These are phyloP conservation scores for Tauraco hartlaubi DNA, from an alignment of 2,797 vertebrate species.

Conservation along the genomic window DNA sequence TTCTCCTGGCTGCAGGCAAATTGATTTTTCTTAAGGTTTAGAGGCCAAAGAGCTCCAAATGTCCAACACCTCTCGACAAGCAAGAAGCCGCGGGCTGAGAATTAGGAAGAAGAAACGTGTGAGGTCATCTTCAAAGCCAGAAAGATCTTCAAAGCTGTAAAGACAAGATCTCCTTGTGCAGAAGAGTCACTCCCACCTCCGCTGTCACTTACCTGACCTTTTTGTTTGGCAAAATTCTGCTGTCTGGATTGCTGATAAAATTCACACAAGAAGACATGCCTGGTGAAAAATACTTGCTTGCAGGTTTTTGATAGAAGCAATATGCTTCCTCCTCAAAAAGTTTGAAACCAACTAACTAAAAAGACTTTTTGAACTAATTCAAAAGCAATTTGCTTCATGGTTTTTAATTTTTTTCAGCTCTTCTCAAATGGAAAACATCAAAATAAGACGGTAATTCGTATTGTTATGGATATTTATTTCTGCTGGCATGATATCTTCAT, in stretches of 20 bases:
- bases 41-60: neutral
- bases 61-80: neutral
- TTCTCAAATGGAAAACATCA: neutral
- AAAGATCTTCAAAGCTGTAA: neutral
- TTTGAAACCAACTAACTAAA: neutral
- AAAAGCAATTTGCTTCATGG: neutral
- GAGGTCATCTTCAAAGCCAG: neutral
- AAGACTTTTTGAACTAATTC: neutral
- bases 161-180: neutral
- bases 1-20: neutral
- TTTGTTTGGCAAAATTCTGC: neutral
- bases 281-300: neutral
- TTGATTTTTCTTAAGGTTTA: neutral
- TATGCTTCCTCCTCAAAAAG: rapidly evolving
- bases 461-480: neutral
- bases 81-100: neutral
- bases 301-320: neutral
- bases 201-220: neutral
- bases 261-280: neutral
- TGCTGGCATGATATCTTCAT: neutral
- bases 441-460: neutral
- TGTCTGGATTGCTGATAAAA: neutral
- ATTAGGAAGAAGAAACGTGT: neutral
- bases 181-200: neutral
- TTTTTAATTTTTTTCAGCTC: neutral